Evolutionary conservation across 2,888 invertebrate genomes (phyloP), one percentile per base, ranked within the genome.

Genomic region (Drosophila koepferae): DNA sequence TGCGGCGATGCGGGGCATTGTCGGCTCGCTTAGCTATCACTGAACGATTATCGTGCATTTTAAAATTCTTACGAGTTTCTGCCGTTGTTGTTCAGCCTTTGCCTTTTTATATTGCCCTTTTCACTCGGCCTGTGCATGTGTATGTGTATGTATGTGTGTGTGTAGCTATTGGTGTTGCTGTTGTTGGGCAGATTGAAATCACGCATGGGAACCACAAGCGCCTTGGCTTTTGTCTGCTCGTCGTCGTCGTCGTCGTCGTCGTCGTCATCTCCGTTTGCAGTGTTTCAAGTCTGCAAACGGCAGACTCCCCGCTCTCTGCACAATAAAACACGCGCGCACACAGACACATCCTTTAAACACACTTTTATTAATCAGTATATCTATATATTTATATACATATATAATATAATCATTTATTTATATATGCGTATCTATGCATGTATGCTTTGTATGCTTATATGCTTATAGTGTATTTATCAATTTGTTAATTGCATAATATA

Each of bases 41-140:
- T 86, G 92, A 92, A 84, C 92, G 92, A 92, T 92, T 92, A 92
- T 92, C 92, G 90, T 91, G 92, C 91, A 92, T 92, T 92, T 92
- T 91, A 92, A 92, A 91, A 91, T 91, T 91, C 91, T 90, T 91
- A 89, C 81, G 90, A 90, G 91, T 89, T 85, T 90, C 86, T 84
- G 80, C 77, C 78, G 77, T 80, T 80, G 77, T 74, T 80, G 79
- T 62, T 69, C 75, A 73, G 74, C 74, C 63, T 78, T 74, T 73
- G 63, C 80, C 78, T 80, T 79, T 77, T 89, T 86, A 82, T 89
- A 87, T 89, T 85, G 85, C 85, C 86, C 86, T 86, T 89, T 89
- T 89, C 80, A 74, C 80, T 86, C 41, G 44, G 55, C 63, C 55
- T 40, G 49, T 65, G 41, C 56, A 38, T 38, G 38, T 38, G 14